Base-by-base conservation (phyloP, 1,140 invertebrate genomes). In the Periplaneta americana region DNA sequence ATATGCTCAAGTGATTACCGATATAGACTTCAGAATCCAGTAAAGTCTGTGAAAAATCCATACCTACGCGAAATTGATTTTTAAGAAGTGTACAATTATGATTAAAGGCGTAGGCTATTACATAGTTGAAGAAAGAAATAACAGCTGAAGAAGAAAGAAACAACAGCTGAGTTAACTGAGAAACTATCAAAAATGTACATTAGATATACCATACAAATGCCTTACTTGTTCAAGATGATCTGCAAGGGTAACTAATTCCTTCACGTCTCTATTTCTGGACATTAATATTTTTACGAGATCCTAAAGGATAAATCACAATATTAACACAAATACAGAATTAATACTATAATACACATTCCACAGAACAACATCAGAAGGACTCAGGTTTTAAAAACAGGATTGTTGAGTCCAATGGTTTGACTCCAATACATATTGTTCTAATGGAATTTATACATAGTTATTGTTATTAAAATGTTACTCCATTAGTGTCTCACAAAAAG, bases 201-300 rank as follows among this genome's bases (percentile, higher is more conserved):
- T 28, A 11, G 9, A 66, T n/a, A 66, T 66, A 28, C 48, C 48
- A 66, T 28, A 66, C 48, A 66, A 79, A 75, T 86, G 82, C 90
- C 94, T 95, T 95, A 96, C 94, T 95, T 96, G 94, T 89, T 96
- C 94, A 87, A 96, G 91, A 85, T 94, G 92, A 90, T 95, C 94
- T 87, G 93, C 92, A 87, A 95, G 91, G 85, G 89, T 90, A 87
- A 93, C 91, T 86, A 95, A 91, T 88, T 95, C 93, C 87, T 91
- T 92, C 85, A 96, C 90, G 89, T 93, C 93, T 89, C 90, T 91
- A 87, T 91, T 92, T 86, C 91, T 92, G 84, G 91, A 91, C 88
- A 95, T 93, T 89, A 94, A 91, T 87, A 91, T 88, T 89, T 93
- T 94, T 91, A 92, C 90, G 86, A 95, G 92, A 88, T 94, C 94